Evolutionary conservation across 2,797 vertebrate species (phyloP).

Genomic region (Sebastes elongatus): DNA sequence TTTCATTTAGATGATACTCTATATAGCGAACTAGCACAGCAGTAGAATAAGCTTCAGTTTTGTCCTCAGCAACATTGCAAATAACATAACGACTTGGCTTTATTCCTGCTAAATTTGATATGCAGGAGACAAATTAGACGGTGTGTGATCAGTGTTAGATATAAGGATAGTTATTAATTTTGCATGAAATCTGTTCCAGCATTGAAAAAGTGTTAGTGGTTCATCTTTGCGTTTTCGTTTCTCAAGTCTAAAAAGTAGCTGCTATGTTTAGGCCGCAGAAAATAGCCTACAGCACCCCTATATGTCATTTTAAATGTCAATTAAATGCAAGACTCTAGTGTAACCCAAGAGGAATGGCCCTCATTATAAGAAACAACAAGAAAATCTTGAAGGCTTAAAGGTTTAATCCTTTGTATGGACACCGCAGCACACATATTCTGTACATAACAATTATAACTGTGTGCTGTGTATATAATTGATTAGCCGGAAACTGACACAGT

Average conservation of each 20-base stretch:
- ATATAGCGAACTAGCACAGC: background rate
- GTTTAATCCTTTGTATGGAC: background rate
- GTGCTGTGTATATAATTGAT: conserved; percentile 6
- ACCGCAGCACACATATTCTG: background rate
- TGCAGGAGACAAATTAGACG: background rate
- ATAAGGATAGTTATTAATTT: background rate
- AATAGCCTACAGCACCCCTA: conserved; percentile 11
- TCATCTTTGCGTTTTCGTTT: background rate
- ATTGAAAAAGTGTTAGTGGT: background rate
- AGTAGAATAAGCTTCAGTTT: background rate
- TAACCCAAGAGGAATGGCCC: background rate
- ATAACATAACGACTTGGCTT: background rate
- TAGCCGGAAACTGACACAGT: background rate
- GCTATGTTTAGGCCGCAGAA: conserved; percentile 17
- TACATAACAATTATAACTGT: background rate
- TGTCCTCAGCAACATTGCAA: background rate
- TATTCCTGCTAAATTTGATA: background rate
- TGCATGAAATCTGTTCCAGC: background rate
- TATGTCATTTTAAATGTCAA: conserved; percentile 55
- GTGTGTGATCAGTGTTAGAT: background rate
- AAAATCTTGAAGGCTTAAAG: background rate
- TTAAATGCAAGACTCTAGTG: conserved; percentile 28
- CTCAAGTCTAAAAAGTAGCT: conserved; percentile 5
- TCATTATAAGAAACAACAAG: conserved; percentile 10
- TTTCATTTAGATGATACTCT: background rate